These are phyloP conservation scores for Ellobius talpinus DNA, from an alignment of 2,113 vertebrate species.

Conservation along the genomic window DNA sequence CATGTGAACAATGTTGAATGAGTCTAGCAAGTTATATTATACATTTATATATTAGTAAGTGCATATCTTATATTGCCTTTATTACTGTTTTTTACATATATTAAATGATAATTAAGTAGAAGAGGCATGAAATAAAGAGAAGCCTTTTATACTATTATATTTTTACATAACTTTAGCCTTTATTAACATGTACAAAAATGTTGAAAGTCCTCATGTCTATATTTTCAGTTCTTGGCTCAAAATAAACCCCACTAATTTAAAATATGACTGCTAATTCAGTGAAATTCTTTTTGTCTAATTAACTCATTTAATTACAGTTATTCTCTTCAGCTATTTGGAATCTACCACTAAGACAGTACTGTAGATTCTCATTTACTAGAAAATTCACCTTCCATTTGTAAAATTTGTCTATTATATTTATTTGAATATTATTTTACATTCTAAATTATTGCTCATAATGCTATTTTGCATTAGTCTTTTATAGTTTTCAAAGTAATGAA, in stretches of 20 bases:
- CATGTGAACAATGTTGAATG: neutral
- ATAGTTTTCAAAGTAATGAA: slow-evolving; percentile 47
- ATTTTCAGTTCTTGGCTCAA: slow-evolving; percentile 34
- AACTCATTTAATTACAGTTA: slow-evolving; percentile 43
- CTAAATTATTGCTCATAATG: slow-evolving; percentile 10
- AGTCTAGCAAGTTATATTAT: neutral
- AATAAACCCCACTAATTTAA: slow-evolving; percentile 43
- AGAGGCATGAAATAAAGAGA: neutral
- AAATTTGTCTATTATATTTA: slow-evolving; percentile 52
- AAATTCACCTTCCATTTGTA: slow-evolving; percentile 41
- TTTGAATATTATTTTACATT: slow-evolving; percentile 17
- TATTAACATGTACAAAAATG: slow-evolving; percentile 43
- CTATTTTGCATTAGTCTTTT: neutral
- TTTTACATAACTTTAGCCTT: slow-evolving; percentile 12
- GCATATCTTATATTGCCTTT: neutral
- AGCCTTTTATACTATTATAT: neutral
- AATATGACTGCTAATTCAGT: slow-evolving; percentile 36
- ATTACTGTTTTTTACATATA: neutral
- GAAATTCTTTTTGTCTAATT: slow-evolving; percentile 31
- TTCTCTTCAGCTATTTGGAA: slow-evolving; percentile 38
- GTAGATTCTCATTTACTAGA: slow-evolving; percentile 2
- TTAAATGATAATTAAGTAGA: neutral
- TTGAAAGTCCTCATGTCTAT: neutral
- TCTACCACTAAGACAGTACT: neutral
- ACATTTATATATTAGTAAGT: neutral